These are phyloP conservation scores for chimpanzee (Pan troglodytes) DNA, from an alignment of 2,113 vertebrate genomes.

Conservation along the genomic window NHGRI_mPanTro3-v2.1_pri NC_072407.2:36229501-36230000, in stretches of 20 bases:
- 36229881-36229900: not conserved
- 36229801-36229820: not conserved
- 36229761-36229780: too few species aligned
- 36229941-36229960: not conserved
- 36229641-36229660: too few species aligned
- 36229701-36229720: too few species aligned
- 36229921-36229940: not conserved
- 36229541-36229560: not conserved
- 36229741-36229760: too few species aligned
- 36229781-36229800: too few species aligned
- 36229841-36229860: slow-evolving; percentile 9
- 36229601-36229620: not conserved
- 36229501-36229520: not conserved
- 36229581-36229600: not conserved
- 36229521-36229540: not conserved
- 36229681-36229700: too few species aligned
- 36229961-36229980: not conserved
- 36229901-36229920: slow-evolving; percentile 28
- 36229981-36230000: not conserved
- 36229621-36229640: not conserved
- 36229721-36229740: too few species aligned
- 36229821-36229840: not conserved
- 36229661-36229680: too few species aligned
- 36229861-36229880: not conserved
- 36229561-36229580: not conserved